phyloP scores from a whole-genome alignment of 92 coral and sea anemone species.

The Palythoa grandiflora region DNA sequence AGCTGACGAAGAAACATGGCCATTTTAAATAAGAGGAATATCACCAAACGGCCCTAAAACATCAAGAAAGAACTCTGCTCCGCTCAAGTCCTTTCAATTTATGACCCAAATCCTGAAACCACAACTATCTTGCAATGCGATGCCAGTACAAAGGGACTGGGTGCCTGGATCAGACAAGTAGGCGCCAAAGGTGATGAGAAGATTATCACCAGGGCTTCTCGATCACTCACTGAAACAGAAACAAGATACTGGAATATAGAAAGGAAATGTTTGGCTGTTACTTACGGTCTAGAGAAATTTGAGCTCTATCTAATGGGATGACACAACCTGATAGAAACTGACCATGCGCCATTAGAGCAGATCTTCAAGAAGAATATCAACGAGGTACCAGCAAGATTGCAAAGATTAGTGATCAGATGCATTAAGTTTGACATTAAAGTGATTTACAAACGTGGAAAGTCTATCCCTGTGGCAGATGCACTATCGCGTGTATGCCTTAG shows the following conservation, averaged over 20 bases:
- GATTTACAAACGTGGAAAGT: conserved; percentile 69
- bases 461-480: conserved; percentile 78
- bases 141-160: too few relatives aligned
- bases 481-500: conserved; percentile 55
- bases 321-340: conserved; percentile 46
- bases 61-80: conserved; percentile 65
- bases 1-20: conserved; percentile 61
- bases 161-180: too few relatives aligned
- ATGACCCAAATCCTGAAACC: conserved; percentile 8
- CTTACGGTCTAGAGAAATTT: conserved; percentile 47
- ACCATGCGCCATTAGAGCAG: conserved; percentile 38
- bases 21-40: conserved; percentile 57
- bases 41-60: conserved; percentile 60
- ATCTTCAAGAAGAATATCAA: conserved; percentile 35
- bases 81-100: conserved; percentile 43
- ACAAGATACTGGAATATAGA: conserved; percentile 63
- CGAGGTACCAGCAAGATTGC: conserved; percentile 30
- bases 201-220: not conserved
- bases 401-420: conserved; percentile 66
- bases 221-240: conserved; percentile 41
- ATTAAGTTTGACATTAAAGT: conserved; percentile 62
- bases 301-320: conserved; percentile 63
- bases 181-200: not conserved
- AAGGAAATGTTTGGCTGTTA: conserved; percentile 37
- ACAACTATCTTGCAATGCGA: conserved; percentile 13